phyloP scores from a whole-genome alignment of 2,113 vertebrate genomes.

The Athene noctua region DNA sequence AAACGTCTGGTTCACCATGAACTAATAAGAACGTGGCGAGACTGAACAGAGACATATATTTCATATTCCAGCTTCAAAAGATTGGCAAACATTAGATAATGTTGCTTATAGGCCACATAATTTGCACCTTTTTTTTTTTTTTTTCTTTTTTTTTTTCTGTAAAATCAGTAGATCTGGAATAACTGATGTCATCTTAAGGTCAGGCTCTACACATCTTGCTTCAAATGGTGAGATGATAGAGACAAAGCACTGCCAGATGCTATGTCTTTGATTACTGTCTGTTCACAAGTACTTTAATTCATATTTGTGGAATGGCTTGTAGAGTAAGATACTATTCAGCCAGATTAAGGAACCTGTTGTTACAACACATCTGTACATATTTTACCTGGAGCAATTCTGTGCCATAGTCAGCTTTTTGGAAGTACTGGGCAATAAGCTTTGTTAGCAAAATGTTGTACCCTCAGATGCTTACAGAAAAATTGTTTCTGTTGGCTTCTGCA shows the following conservation, averaged over 20 bases:
- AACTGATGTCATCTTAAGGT: not conserved
- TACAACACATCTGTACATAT: not conserved
- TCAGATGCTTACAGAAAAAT: not conserved
- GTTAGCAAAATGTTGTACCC: not conserved
- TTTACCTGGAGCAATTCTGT: not conserved
- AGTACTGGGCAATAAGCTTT: not conserved
- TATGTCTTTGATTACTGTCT: not conserved
- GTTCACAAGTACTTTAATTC: not conserved
- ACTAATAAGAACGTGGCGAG: not conserved
- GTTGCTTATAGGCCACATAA: not conserved
- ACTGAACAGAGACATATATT: fast-evolving
- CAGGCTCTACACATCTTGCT: not conserved
- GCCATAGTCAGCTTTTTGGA: not conserved
- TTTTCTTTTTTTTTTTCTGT: too few species aligned
- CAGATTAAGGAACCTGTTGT: not conserved
- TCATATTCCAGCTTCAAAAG: not conserved
- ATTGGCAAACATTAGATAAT: not conserved
- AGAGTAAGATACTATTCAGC: not conserved
- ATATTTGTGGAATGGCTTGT: not conserved
- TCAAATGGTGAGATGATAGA: not conserved
- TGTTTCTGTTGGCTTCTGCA: not conserved
- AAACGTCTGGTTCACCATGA: fast-evolving
- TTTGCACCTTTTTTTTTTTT: not conserved
- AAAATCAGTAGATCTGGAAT: not conserved
- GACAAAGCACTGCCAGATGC: not conserved